Percentiles rank a stretch among this genome's conserved stretches.
Conservation (phyloP, 2,113 vertebrate genomes). For the Hystrix cristata region DNA sequence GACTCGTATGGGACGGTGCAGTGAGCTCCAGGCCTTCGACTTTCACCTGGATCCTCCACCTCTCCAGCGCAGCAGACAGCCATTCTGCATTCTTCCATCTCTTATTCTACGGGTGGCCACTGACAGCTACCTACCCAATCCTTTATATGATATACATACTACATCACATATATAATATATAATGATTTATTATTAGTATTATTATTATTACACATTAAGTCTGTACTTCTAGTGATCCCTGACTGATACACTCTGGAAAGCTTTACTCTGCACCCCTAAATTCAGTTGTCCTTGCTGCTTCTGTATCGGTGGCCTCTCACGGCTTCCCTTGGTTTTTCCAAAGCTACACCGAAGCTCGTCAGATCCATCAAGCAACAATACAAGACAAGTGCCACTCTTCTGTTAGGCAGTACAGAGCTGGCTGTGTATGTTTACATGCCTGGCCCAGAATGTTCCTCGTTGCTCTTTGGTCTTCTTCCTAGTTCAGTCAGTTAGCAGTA, state of each 20-base stretch:
- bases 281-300: neutral
- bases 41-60: neutral
- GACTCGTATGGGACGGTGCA: neutral
- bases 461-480: neutral
- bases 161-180: neutral
- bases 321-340: neutral
- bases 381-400: rapidly evolving
- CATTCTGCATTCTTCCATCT: neutral
- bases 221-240: neutral
- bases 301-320: neutral
- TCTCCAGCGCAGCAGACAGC: neutral
- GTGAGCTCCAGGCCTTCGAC: neutral
- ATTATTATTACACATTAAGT: neutral
- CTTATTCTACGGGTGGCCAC: neutral
- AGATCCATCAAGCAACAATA: neutral
- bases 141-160: neutral
- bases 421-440: neutral
- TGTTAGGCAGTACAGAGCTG: neutral
- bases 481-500: neutral
- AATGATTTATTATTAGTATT: neutral
- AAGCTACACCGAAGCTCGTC: neutral
- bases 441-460: neutral
- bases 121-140: neutral
- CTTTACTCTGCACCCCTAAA: neutral
- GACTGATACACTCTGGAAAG: neutral